Conservation (phyloP, 2,797 vertebrate species). For the Enoplosus armatus region DNA sequence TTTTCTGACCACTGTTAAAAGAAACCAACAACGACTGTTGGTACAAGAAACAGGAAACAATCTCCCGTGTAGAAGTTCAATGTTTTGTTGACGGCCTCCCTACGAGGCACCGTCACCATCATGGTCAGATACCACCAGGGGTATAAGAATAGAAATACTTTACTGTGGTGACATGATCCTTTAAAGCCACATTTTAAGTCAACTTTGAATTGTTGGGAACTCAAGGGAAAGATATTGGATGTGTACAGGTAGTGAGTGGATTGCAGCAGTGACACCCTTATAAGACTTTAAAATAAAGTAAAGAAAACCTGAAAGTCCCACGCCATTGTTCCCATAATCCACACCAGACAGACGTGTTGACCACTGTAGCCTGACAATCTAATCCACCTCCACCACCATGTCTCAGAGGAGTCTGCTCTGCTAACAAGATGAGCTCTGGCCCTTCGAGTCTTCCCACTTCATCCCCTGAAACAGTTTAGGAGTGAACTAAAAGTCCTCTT, state of each 20-base stretch:
- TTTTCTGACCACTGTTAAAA: not conserved
- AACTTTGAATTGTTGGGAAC: not conserved
- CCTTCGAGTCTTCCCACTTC: not conserved
- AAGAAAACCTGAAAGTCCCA: not conserved
- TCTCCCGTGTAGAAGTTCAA: no score
- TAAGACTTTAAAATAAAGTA: not conserved
- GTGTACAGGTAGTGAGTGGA: not conserved
- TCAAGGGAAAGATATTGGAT: slow-evolving; percentile 12
- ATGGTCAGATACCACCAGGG: not conserved
- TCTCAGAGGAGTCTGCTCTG: slow-evolving; percentile 7
- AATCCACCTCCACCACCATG: not conserved
- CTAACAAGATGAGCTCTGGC: not conserved
- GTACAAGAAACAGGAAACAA: no score
- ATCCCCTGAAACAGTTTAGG: not conserved
- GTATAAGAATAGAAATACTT: not conserved
- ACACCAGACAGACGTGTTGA: slow-evolving; percentile 11
- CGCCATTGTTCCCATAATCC: not conserved
- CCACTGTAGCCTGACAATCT: not conserved
- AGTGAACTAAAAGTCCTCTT: not conserved
- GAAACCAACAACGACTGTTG: not conserved
- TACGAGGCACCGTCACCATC: not conserved
- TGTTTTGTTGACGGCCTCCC: no score
- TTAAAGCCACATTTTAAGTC: slow-evolving; percentile 43
- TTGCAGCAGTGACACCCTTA: not conserved
- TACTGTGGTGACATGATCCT: not conserved